A percentile compares a stretch with the other conserved stretches of the same genome.
Evolutionary conservation across 2,797 vertebrate genomes (phyloP).

Genomic region (Lerista edwardsae): DNA sequence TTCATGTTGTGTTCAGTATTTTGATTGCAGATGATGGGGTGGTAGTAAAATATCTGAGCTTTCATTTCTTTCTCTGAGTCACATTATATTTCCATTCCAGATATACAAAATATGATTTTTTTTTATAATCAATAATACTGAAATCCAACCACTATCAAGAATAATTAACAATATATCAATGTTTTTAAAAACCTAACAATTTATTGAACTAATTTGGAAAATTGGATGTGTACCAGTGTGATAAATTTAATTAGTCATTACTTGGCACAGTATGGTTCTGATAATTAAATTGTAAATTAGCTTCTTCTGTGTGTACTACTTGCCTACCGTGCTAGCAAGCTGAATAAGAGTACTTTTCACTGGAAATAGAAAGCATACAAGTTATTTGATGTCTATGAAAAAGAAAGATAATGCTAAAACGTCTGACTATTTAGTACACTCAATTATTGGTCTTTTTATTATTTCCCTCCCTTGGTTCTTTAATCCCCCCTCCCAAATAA

Average conservation of each 20-base stretch:
- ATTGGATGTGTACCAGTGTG: background rate
- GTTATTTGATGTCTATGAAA: background rate
- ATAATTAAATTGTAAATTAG: background rate
- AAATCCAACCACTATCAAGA: background rate
- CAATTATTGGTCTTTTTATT: constrained; percentile 36
- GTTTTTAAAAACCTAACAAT: background rate
- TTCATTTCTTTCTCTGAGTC: background rate
- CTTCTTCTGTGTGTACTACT: background rate
- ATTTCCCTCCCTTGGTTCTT: constrained; percentile 24
- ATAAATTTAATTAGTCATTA: background rate
- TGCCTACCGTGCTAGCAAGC: no score
- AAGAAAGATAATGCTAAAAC: background rate
- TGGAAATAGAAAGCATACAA: background rate
- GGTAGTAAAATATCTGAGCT: background rate
- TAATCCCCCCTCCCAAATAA: constrained; percentile 14
- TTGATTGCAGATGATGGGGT: background rate
- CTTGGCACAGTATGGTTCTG: background rate
- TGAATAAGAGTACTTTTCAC: background rate
- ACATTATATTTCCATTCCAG: background rate
- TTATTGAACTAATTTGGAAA: background rate
- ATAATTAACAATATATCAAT: background rate
- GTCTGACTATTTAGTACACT: background rate
- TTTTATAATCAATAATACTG: background rate
- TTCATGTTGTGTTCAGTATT: background rate
- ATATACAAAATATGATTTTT: background rate